A percentile compares a stretch with the other conserved stretches of the same genome.
phyloP scores from a whole-genome alignment of 2,888 invertebrate genomes.

The Heteropelma amictum region DNA sequence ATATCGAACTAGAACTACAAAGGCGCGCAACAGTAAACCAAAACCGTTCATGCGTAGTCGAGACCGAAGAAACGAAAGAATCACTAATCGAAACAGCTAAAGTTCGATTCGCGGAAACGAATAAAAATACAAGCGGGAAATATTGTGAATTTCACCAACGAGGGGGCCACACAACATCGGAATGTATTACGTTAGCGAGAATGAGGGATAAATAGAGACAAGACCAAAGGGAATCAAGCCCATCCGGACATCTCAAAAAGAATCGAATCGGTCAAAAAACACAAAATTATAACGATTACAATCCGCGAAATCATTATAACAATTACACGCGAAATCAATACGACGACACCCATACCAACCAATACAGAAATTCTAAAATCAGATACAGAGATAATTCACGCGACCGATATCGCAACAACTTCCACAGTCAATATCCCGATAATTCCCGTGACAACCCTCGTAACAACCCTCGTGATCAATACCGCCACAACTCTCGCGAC shows the following conservation, averaged over 20 bases:
- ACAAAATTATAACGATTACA: not conserved
- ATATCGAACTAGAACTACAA: not conserved
- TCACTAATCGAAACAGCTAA: not conserved
- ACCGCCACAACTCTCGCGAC: not conserved
- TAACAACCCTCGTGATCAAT: not conserved
- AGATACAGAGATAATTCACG: not conserved
- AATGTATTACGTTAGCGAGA: not conserved
- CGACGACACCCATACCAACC: no score
- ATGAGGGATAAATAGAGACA: not conserved
- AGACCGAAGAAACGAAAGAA: not conserved
- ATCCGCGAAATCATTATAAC: not conserved
- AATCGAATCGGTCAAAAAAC: not conserved
- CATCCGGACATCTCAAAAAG: no score
- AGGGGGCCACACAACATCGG: not conserved
- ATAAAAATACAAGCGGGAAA: not conserved
- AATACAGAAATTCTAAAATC: no score
- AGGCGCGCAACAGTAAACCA: not conserved
- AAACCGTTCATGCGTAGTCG: not conserved
- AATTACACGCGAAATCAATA: no score
- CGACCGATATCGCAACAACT: not conserved
- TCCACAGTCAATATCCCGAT: not conserved
- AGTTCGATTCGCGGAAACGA: not conserved
- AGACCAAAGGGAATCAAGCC: not conserved
- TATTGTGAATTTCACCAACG: not conserved
- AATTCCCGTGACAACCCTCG: not conserved